Conservation (phyloP, 2,113 vertebrate species). For the Glaucidium brasilianum region DNA sequence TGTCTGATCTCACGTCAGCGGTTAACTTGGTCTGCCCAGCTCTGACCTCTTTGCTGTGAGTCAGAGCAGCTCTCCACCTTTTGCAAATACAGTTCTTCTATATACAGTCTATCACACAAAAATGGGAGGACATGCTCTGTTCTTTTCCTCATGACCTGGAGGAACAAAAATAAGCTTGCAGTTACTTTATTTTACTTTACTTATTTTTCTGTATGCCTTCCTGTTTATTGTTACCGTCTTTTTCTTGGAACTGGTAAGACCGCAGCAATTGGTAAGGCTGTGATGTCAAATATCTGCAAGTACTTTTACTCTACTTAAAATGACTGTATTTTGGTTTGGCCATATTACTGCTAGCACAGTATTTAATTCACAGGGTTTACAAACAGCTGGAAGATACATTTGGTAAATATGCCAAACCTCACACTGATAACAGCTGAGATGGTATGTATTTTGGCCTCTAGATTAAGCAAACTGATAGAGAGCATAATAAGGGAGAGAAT, state of each 20-base stretch:
- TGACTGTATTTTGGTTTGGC: not conserved
- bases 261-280: not conserved
- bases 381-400: not conserved
- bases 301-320: not conserved
- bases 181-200: not conserved
- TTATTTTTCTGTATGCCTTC: not conserved
- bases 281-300: not conserved
- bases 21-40: not conserved
- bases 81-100: not conserved
- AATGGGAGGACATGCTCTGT: not conserved
- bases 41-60: not conserved
- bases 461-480: not conserved
- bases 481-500: not conserved
- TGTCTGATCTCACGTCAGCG: not conserved
- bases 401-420: not conserved
- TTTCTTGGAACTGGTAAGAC: not conserved
- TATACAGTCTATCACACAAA: not conserved
- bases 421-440: not conserved
- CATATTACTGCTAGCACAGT: not conserved
- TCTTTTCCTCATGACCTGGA: not conserved
- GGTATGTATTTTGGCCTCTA: not conserved
- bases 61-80: slow-evolving; percentile 51
- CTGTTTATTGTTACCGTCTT: not conserved
- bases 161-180: not conserved
- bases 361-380: not conserved